Percentiles rank a stretch among this genome's conserved stretches.
These are phyloP conservation scores for Epinephelus moara DNA, from an alignment of 2,113 vertebrate genomes.

Conservation along the genomic window DNA sequence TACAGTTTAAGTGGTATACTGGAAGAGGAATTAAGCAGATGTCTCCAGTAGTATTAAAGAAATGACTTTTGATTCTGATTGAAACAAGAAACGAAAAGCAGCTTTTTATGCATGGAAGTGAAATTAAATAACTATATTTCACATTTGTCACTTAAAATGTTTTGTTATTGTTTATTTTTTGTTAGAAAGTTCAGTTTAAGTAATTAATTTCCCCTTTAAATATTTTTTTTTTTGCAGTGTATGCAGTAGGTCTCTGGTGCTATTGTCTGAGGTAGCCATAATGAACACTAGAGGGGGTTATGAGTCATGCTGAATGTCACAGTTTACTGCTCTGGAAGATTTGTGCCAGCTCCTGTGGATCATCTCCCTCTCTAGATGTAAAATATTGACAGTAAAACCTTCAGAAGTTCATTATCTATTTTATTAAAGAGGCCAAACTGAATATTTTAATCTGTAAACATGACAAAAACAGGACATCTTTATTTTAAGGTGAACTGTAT, in stretches of 20 bases:
- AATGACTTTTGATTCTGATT: neutral
- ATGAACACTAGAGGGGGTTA: conserved; percentile 54
- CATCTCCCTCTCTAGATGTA: neutral
- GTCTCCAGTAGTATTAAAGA: conserved; percentile 2
- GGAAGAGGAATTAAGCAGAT: conserved; percentile 37
- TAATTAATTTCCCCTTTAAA: neutral
- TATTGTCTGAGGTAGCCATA: conserved; percentile 30
- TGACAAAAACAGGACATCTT: neutral
- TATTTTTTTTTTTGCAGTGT: neutral
- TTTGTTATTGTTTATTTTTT: neutral
- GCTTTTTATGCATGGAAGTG: neutral
- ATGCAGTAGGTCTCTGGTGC: too few species aligned
- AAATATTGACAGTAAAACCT: neutral
- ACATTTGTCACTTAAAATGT: neutral
- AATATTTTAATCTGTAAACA: neutral
- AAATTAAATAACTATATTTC: neutral
- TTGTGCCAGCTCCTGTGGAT: neutral
- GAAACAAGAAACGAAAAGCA: neutral
- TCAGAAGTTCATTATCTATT: neutral
- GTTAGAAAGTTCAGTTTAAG: neutral
- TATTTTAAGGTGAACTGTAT: neutral
- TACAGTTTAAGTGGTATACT: conserved; percentile 1
- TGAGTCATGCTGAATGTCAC: conserved; percentile 16
- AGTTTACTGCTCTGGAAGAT: neutral
- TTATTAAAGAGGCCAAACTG: neutral